These are phyloP conservation scores for Leptopilina clavipes DNA, from an alignment of 1,140 invertebrate genomes.

Conservation along the genomic window DNA sequence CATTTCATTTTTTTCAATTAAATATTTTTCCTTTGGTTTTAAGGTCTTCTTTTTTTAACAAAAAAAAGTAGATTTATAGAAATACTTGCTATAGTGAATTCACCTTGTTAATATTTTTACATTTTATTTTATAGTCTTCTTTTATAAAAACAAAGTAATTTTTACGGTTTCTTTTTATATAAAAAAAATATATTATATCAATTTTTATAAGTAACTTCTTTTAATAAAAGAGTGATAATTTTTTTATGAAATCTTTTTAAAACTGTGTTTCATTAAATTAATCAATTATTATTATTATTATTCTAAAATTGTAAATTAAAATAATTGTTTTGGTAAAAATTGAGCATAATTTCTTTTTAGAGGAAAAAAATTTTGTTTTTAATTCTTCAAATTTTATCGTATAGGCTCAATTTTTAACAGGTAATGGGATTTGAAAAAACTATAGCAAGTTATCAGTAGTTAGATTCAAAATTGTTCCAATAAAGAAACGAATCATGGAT, in stretches of 20 bases:
- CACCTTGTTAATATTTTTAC: neutral
- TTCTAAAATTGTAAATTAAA: too few relatives aligned
- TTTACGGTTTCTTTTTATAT: neutral
- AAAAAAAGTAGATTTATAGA: constrained; percentile 13
- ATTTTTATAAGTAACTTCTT: neutral
- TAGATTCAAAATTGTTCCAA: constrained; percentile 13
- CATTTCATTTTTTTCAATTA: neutral
- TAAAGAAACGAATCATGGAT: constrained; percentile 31
- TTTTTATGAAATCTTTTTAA: neutral
- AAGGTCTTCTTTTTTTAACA: neutral
- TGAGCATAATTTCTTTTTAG: constrained; percentile 33
- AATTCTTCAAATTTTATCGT: neutral
- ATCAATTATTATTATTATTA: too few relatives aligned
- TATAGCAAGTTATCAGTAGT: constrained; percentile 47
- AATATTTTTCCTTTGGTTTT: constrained; percentile 16
- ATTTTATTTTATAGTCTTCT: neutral
- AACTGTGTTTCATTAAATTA: too few relatives aligned
- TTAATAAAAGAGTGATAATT: neutral
- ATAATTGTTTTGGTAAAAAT: neutral
- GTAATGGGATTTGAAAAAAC: constrained; percentile 35
- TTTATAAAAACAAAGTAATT: neutral
- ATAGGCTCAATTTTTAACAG: neutral
- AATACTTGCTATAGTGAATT: constrained; percentile 19
- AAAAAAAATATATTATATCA: neutral
- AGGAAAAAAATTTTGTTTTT: neutral